These are phyloP conservation scores for Imbricaverruca yamaguchii DNA, from an alignment of 2,888 invertebrate genomes.

Conservation along the genomic window DNA sequence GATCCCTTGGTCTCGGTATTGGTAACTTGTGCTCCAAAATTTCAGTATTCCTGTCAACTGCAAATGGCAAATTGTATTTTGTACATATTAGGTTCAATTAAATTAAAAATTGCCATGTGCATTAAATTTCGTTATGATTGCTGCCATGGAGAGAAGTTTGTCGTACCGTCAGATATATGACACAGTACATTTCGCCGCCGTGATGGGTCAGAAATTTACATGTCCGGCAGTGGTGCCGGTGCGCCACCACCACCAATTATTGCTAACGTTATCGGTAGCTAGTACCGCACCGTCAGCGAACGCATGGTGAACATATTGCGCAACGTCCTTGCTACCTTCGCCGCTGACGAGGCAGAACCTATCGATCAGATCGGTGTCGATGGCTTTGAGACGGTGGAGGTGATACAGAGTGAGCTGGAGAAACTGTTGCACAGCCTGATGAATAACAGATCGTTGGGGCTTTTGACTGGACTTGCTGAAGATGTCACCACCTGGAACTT, in stretches of 20 bases:
- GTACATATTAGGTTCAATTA: too few relatives aligned
- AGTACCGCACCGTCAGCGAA: neutral
- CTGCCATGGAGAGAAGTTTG: too few relatives aligned
- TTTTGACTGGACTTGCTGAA: slow-evolving; percentile 34
- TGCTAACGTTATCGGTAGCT: neutral
- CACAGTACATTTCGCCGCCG: too few relatives aligned
- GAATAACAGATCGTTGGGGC: neutral
- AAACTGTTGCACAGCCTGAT: neutral
- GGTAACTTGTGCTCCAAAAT: too few relatives aligned
- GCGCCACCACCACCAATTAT: neutral
- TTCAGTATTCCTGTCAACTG: too few relatives aligned
- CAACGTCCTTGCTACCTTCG: neutral
- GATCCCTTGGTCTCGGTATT: too few relatives aligned
- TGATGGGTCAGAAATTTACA: neutral
- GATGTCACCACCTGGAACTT: slow-evolving; percentile 29
- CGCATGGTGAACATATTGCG: neutral
- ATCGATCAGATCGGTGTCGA: neutral
- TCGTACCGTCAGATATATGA: too few relatives aligned
- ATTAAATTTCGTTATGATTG: too few relatives aligned
- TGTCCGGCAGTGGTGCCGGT: neutral
- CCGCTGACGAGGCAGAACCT: neutral
- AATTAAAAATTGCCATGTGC: too few relatives aligned
- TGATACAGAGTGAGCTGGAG: neutral
- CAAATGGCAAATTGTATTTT: too few relatives aligned
- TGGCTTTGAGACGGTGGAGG: neutral